Percentiles rank a stretch among this genome's conserved stretches.
These are phyloP conservation scores for Metalampra italica DNA, from an alignment of 2,888 invertebrate species.

Conservation along the genomic window DNA sequence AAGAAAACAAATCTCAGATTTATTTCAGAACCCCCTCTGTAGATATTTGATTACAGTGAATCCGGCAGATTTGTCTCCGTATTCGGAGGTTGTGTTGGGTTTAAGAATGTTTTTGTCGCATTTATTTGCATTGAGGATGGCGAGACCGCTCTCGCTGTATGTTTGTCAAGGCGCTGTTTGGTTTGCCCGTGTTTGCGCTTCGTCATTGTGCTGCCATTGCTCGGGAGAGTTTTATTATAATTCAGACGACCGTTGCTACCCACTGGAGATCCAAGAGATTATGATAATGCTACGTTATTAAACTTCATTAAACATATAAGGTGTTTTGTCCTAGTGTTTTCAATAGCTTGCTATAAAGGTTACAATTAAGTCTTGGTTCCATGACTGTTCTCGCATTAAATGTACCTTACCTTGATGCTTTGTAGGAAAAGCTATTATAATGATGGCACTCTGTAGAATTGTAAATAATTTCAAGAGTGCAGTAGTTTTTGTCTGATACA, in stretches of 20 bases:
- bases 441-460: no score
- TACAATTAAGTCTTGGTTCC: no score
- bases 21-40: not conserved
- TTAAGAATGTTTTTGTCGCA: slow-evolving; percentile 34
- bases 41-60: slow-evolving; percentile 17
- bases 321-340: not conserved
- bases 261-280: no score
- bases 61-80: slow-evolving; percentile 28
- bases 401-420: no score
- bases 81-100: slow-evolving; percentile 27
- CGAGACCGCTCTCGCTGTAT: slow-evolving; percentile 28
- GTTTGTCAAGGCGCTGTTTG: slow-evolving; percentile 53
- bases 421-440: no score
- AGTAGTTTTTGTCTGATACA: no score
- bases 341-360: no score
- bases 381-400: no score
- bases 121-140: slow-evolving; percentile 45
- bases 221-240: slow-evolving; percentile 6
- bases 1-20: not conserved
- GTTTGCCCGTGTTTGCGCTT: slow-evolving; percentile 50
- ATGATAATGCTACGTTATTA: no score
- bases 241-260: not conserved
- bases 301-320: not conserved
- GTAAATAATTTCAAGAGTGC: no score
- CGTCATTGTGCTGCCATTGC: slow-evolving; percentile 47